A percentile compares a stretch with the other conserved stretches of the same genome.
Conservation (phyloP, 2,797 vertebrate species). For the Typhlichthys eigenmanni region DNA sequence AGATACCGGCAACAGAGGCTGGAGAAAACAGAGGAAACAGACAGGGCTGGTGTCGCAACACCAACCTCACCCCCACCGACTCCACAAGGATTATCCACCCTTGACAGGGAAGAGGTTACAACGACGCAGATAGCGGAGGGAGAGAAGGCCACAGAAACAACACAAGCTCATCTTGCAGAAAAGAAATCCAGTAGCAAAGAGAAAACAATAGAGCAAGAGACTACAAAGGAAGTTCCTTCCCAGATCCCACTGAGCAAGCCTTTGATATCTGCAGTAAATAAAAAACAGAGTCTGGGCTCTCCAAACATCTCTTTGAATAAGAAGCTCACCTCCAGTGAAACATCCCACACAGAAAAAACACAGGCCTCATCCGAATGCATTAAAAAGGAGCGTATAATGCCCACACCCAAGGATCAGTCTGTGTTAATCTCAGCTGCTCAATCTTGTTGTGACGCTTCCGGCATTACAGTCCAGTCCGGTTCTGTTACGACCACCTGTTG, state of each 20-base stretch:
- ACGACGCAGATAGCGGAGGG: slow-evolving; percentile 29
- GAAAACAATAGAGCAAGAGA: slow-evolving; percentile 28
- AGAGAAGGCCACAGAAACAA: slow-evolving; percentile 25
- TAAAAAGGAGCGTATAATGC: slow-evolving; percentile 47
- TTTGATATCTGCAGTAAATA: slow-evolving; percentile 60
- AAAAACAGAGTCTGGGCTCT: slow-evolving; percentile 57
- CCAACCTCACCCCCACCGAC: slow-evolving; percentile 61
- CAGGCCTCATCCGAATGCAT: slow-evolving; percentile 27
- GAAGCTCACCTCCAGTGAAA: slow-evolving; percentile 42
- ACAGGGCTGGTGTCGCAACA: slow-evolving; percentile 66
- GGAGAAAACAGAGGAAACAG: slow-evolving; percentile 72
- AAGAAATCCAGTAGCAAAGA: slow-evolving; percentile 40
- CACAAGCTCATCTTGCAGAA: slow-evolving; percentile 42
- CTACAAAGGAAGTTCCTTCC: slow-evolving; percentile 49
- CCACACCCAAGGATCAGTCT: slow-evolving; percentile 22
- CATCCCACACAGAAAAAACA: slow-evolving; percentile 34
- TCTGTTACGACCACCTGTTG: slow-evolving; percentile 48
- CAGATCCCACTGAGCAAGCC: slow-evolving; percentile 71
- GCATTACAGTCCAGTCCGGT: slow-evolving; percentile 52
- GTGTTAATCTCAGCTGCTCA: slow-evolving; percentile 24
- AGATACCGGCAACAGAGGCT: slow-evolving; percentile 81
- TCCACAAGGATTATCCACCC: slow-evolving; percentile 11
- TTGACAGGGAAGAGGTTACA: slow-evolving; percentile 22
- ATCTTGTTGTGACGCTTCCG: slow-evolving; percentile 38
- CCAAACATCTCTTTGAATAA: slow-evolving; percentile 52